Conservation (phyloP, 2,888 invertebrate genomes). For the Pterostichus madidus region DNA sequence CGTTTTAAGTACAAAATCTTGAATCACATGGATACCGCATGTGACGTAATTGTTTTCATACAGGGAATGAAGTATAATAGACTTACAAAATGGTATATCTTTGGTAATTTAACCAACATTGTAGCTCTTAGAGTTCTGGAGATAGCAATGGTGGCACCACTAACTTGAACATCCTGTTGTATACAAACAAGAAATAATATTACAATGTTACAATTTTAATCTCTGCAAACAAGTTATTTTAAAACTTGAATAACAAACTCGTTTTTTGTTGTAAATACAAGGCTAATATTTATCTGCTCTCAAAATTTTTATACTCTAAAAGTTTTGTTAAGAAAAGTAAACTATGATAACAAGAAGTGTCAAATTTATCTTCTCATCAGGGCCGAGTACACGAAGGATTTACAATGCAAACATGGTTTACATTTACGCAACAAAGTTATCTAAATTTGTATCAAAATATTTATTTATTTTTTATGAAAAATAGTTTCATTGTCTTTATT, state of each 20-base stretch:
- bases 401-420: neutral
- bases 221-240: conserved; percentile 7
- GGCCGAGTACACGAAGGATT: neutral
- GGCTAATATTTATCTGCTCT: neutral
- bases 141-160: too few species aligned
- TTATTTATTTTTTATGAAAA: conserved; percentile 19
- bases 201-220: conserved; percentile 1
- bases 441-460: neutral
- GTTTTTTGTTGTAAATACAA: neutral
- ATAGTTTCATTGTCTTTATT: conserved; percentile 9
- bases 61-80: too few species aligned
- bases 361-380: neutral
- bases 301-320: neutral
- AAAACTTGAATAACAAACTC: neutral
- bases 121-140: too few species aligned
- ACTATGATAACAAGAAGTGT: neutral
- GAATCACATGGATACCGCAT: too few species aligned
- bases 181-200: neutral
- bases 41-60: too few species aligned
- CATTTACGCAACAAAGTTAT: neutral
- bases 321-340: neutral
- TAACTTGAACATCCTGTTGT: too few species aligned
- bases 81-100: too few species aligned
- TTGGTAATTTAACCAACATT: too few species aligned
- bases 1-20: too few species aligned